Evolutionary conservation across 2,797 vertebrate species (phyloP).

Genomic region (Vireo griseus): DNA sequence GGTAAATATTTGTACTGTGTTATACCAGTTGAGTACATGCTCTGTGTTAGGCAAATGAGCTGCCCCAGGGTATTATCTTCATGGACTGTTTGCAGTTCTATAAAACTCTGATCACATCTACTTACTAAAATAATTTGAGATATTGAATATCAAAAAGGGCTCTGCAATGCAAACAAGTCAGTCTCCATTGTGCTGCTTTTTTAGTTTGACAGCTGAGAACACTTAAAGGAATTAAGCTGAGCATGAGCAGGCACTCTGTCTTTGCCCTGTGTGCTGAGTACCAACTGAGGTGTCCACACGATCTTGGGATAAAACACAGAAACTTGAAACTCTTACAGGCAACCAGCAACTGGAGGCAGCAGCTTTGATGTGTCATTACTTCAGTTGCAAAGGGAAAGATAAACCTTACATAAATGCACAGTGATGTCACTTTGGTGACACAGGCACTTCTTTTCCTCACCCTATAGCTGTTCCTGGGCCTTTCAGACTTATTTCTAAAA

Average conservation of each 20-base stretch:
- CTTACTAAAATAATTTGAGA: background rate
- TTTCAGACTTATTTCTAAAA: background rate
- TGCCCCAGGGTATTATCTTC: background rate
- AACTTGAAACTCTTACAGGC: background rate
- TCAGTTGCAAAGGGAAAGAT: background rate
- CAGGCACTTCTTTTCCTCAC: background rate
- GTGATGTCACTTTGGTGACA: background rate
- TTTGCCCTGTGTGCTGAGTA: background rate
- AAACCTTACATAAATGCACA: background rate
- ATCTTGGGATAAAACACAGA: background rate
- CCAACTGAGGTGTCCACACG: background rate
- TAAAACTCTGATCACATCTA: background rate
- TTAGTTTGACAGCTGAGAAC: background rate
- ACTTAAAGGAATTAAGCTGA: background rate
- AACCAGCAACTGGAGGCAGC: background rate
- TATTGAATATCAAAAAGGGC: background rate
- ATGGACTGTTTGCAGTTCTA: background rate
- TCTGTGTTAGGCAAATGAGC: background rate
- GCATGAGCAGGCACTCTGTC: background rate
- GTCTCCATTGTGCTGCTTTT: background rate
- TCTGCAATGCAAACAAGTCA: background rate
- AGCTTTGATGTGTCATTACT: background rate
- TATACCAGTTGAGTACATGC: background rate
- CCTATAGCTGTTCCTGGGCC: background rate
- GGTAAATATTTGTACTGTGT: conserved; percentile 4